Percentiles rank a stretch among this genome's conserved stretches.
Conservation (phyloP, 1,140 invertebrate genomes). For the Leptopilina boulardi region DNA sequence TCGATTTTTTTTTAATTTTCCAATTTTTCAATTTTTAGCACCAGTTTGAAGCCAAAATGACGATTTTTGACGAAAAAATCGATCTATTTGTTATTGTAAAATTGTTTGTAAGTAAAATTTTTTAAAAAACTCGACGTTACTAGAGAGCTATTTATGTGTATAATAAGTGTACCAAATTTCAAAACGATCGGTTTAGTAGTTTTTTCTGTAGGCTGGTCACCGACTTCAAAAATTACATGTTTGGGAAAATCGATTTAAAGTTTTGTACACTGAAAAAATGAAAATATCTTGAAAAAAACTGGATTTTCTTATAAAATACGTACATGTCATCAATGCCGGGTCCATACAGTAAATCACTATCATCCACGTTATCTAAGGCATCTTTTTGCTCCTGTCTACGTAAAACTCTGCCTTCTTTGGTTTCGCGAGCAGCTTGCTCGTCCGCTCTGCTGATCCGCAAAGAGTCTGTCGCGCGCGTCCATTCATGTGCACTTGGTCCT, state of each 20-base stretch:
- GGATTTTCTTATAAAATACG: constrained; percentile 35
- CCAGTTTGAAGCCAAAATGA: constrained; percentile 39
- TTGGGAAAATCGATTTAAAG: constrained; percentile 40
- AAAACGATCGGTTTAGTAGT: constrained; percentile 42
- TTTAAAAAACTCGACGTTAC: constrained; percentile 30
- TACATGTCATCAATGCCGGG: constrained; percentile 45
- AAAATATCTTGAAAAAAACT: constrained; percentile 18
- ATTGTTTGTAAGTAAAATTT: constrained; percentile 32
- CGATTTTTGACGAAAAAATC: constrained; percentile 42
- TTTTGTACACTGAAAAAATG: constrained; percentile 35
- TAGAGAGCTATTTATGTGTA: constrained; percentile 28
- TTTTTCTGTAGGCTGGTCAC: constrained; percentile 37
- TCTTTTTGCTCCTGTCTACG: constrained; percentile 47
- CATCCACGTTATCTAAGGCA: constrained; percentile 41
- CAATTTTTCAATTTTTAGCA: constrained; percentile 41
- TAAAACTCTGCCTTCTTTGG: constrained; percentile 41
- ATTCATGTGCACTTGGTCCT: constrained; percentile 43
- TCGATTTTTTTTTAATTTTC: constrained; percentile 21
- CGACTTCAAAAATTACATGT: constrained; percentile 40
- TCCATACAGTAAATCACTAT: constrained; percentile 35
- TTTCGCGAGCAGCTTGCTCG: constrained; percentile 37
- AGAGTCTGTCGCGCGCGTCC: constrained; percentile 37
- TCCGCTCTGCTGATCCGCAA: constrained; percentile 41
- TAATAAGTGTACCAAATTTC: constrained; percentile 41
- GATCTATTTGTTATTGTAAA: constrained; percentile 41